Evolutionary conservation across 2,797 vertebrate genomes (phyloP).

Genomic region (Chanos chanos): DNA sequence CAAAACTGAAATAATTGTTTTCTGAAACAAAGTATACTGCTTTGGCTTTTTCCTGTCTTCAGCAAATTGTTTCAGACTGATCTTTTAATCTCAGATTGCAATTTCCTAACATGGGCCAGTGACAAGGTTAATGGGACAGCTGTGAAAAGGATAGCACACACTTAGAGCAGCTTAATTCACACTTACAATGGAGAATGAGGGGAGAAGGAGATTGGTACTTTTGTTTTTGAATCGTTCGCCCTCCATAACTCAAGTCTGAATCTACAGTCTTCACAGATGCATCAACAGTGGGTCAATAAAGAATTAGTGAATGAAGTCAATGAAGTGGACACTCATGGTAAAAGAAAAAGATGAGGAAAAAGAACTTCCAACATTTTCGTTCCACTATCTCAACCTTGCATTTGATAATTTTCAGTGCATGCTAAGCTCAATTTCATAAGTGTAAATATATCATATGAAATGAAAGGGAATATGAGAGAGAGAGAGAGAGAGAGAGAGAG

Average conservation of each 20-base stretch:
- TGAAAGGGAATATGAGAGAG: constrained; percentile 13
- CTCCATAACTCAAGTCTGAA: constrained; percentile 34
- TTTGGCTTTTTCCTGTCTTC: constrained; percentile 7
- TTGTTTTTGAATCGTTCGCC: constrained; percentile 42
- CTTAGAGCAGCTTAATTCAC: constrained; percentile 33
- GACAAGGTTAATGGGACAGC: constrained; percentile 45
- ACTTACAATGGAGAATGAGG: constrained; percentile 30
- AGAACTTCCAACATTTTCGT: too few relatives aligned
- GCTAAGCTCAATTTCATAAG: too few relatives aligned
- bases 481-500: constrained; percentile 33
- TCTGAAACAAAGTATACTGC: constrained; percentile 8
- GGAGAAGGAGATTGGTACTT: constrained; percentile 36
- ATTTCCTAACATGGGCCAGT: constrained; percentile 39
- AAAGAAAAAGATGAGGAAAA: neutral
- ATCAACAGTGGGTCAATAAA: constrained; percentile 24
- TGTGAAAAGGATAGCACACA: constrained; percentile 33
- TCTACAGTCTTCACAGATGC: constrained; percentile 39
- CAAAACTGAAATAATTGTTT: too few relatives aligned
- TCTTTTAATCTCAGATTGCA: constrained; percentile 42
- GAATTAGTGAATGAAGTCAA: constrained; percentile 20
- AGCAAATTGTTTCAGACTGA: constrained; percentile 33
- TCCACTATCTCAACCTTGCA: too few relatives aligned
- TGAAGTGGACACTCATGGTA: too few relatives aligned
- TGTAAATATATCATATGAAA: too few relatives aligned
- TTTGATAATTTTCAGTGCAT: too few relatives aligned